Evolutionary conservation across 2,113 vertebrate species (phyloP), one percentile per base, ranked within the genome.

Genomic region (Ptychochromis oligacanthus): DNA sequence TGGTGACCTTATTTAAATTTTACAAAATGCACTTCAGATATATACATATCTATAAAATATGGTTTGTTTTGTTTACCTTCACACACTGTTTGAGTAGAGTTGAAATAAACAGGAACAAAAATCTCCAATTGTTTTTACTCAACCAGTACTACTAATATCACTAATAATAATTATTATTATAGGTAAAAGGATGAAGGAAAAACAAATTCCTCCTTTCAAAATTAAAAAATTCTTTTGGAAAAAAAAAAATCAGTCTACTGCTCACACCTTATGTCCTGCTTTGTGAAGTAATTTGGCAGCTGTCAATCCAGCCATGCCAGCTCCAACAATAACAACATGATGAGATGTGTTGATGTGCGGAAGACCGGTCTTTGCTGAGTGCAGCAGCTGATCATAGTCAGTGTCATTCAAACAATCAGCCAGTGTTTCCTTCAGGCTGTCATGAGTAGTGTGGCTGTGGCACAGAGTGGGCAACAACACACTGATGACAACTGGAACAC

Each of bases 231-330:
- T 43, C 40, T 43, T 13, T 11, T 12, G 4, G 12, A 43, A 43
- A 3, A 31, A 31, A 28, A 15, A 14, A 46, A 46, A 46, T 12
- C 4, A 3, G 49, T 52, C n/a, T n/a, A n/a, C 1, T 17, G 18
- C 58, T 31, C 26, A 64, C 17, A 85, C 86, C 93, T 79, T 15
- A 91, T 89, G 85, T 91, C 93, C 80, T 83, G 91, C 81, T 4
- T 92, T 89, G 0, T 64, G 60, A 54, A 91, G 81, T 3, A 91
- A 4, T 22, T 64, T 74, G 1, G 90, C 85, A 4, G 90, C 87
- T 2, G 87, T 87, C 64, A 89, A 67, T 79, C 90, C 90, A 2
- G 90, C 90, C 40, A 77, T 15, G 6, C 90, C 90, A 3, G 88
- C 90, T n/a, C 90, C 90, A 0, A 89, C 88, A 1, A 89, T 61